Percentiles rank a stretch among this genome's conserved stretches.
These are phyloP conservation scores for Drosophila ezoana DNA, from an alignment of 2,888 invertebrate species.

Conservation along the genomic window DNA sequence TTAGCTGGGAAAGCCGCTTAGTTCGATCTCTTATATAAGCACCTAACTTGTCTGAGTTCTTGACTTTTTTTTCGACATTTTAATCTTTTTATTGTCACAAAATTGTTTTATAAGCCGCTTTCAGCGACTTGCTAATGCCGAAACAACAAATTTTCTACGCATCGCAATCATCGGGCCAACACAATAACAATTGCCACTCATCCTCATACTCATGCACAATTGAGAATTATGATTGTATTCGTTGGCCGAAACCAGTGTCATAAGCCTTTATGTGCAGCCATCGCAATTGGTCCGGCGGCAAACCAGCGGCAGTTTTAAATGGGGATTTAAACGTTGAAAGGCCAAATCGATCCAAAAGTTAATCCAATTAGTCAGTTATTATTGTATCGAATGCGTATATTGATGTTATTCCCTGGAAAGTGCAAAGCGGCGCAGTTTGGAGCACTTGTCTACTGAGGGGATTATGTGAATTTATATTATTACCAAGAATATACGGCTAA, in stretches of 20 bases:
- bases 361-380: conserved; percentile 55
- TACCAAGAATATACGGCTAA: background rate
- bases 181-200: conserved; percentile 13
- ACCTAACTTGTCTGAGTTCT: conserved; percentile 16
- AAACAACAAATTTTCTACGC: conserved; percentile 54
- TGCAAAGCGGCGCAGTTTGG: background rate
- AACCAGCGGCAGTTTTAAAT: conserved; percentile 19
- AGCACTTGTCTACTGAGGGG: conserved; percentile 1
- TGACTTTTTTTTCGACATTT: conserved; percentile 4
- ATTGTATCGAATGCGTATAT: conserved; percentile 6
- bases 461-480: conserved; percentile 1
- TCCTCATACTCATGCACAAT: background rate
- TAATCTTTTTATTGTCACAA: conserved; percentile 52
- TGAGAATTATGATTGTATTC: conserved; percentile 18
- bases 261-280: conserved; percentile 54
- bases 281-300: background rate
- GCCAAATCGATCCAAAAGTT: conserved; percentile 38
- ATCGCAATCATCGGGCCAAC: conserved; percentile 20
- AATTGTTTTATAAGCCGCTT: conserved; percentile 71
- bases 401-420: conserved; percentile 11
- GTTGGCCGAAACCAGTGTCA: conserved; percentile 26
- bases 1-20: conserved; percentile 42
- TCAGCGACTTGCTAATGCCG: conserved; percentile 61
- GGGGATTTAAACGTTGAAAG: conserved; percentile 17
- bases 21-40: conserved; percentile 1